Conservation (phyloP, 2,888 invertebrate species). For the Hedychridium roseum region DNA sequence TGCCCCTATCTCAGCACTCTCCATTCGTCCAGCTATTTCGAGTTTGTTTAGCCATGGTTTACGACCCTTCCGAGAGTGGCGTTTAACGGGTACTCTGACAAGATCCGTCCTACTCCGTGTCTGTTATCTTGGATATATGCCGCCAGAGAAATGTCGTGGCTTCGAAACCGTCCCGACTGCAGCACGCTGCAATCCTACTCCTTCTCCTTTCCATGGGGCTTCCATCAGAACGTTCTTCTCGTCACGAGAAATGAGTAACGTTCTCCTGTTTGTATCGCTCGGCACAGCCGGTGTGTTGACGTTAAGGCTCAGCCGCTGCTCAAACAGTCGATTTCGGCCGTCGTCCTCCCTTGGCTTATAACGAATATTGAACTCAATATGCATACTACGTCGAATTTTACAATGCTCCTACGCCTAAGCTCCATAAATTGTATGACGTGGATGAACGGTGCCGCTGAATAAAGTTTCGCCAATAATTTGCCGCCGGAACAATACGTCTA, state of each 20-base stretch:
- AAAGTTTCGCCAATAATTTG: no score
- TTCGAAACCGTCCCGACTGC: constrained; percentile 3
- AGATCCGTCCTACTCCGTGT: constrained; percentile 28
- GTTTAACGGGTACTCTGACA: constrained; percentile 41
- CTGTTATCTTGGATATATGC: constrained; percentile 44
- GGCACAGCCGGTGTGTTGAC: constrained; percentile 45
- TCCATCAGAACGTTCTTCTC: no score
- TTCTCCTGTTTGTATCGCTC: constrained; percentile 41
- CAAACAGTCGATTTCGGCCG: constrained; percentile 43
- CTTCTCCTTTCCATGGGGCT: no score
- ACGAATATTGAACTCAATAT: no score
- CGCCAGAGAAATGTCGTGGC: constrained; percentile 12
- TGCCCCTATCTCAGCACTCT: constrained; percentile 1
- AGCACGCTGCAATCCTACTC: no score
- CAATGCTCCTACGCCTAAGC: no score
- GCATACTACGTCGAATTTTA: no score
- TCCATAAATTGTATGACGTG: no score
- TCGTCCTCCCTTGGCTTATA: no score
- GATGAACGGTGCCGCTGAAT: no score
- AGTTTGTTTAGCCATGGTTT: constrained; percentile 48
- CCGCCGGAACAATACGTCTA: no score
- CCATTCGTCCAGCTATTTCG: constrained; percentile 38
- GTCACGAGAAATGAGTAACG: no score
- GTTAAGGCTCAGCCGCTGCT: constrained; percentile 46
- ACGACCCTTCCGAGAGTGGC: constrained; percentile 34